Base-by-base conservation (phyloP, 2,113 vertebrate species). In the Galbula dea region DNA sequence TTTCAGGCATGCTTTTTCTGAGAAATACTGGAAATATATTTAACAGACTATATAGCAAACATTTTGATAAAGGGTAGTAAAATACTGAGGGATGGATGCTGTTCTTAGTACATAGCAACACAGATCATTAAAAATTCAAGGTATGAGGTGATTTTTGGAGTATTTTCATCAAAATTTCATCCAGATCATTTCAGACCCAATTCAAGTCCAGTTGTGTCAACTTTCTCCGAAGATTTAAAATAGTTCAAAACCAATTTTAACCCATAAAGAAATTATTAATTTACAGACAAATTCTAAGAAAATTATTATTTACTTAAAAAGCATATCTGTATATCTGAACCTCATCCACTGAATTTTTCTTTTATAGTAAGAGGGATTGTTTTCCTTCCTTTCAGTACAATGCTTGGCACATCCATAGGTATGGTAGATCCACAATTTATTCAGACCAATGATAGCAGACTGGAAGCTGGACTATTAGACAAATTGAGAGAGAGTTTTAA, bases 291-390 rank as follows among this genome's bases (percentile, higher is more conserved):
- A 66, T 59, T 45, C 16, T 59, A 69, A 71, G 30, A 91, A 81
- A 76, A 75, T 46, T 72, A 0, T 39, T 59, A 81, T 59, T 12
- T 61, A n/a, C 10, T 21, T 62, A 15, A 83, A 91, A 76, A 30
- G 0, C 10, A 11, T 15, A 5, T 46, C 30, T 52, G 4, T 72
- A 36, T 62, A 58, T 88, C 63, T 58, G 11, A 86, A 29, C 7
- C 24, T 22, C 8, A 74, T 58, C 3, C 10, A 41, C 5, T 37
- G 55, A 83, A 32, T n/a, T n/a, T n/a, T n/a, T n/a, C n/a, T n/a
- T n/a, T n/a, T n/a, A n/a, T n/a, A n/a, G n/a, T 18, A 54, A 58
- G 7, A 55, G 4, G 1, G 3, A n/a, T 23, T 2, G 0, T 69
- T 65, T 69, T 57, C 17, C 54, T 80, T 89, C 18, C 7, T 59